Conservation (phyloP, 2,888 invertebrate species). For the Sphaeridia pumilis region DNA sequence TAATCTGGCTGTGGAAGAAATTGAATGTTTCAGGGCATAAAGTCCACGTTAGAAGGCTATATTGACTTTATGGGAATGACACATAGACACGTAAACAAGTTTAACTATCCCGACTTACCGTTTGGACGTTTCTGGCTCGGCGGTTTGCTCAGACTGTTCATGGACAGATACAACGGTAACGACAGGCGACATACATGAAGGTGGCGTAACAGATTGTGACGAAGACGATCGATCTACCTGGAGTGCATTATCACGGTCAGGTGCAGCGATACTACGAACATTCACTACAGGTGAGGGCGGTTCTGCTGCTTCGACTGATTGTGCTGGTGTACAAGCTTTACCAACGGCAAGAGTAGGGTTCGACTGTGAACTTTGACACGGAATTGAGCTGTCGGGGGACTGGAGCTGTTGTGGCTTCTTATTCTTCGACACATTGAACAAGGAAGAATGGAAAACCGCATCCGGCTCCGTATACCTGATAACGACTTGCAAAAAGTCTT, state of each 20-base stretch:
- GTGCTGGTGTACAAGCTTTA: background rate
- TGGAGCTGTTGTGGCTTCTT: background rate
- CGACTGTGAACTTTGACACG: background rate
- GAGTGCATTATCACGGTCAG: background rate
- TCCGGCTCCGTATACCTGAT: constrained; percentile 31
- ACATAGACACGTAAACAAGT: too few species aligned
- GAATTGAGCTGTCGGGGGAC: background rate
- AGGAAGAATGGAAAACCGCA: constrained; percentile 14
- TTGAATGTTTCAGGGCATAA: too few species aligned
- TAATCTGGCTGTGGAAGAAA: constrained; percentile 19
- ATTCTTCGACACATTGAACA: constrained; percentile 13
- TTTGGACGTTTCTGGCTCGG: background rate
- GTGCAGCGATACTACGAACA: background rate
- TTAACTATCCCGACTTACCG: too few species aligned
- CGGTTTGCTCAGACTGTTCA: background rate
- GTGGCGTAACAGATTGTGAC: background rate
- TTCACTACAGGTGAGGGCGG: too few species aligned
- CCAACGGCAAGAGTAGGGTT: background rate
- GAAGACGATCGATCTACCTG: background rate
- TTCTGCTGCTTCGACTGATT: background rate
- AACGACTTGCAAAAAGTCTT: constrained; percentile 35
- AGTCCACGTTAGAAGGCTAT: background rate
- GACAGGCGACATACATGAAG: background rate
- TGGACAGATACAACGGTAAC: background rate
- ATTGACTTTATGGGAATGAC: background rate